Conservation (phyloP, 2,888 invertebrate genomes). For the Selenia dentaria region DNA sequence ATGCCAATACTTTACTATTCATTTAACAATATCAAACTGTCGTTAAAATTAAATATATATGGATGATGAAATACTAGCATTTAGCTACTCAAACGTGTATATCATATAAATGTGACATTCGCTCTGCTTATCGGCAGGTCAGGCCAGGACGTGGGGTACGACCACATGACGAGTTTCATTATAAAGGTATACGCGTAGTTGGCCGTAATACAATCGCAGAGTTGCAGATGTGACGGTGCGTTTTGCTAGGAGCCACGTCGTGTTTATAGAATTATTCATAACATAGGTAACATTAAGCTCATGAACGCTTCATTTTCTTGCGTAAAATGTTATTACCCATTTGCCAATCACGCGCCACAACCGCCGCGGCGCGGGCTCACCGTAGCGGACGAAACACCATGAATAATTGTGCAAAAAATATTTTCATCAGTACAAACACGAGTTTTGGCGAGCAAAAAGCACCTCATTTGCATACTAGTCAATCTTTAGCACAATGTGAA, state of each 20-base stretch:
- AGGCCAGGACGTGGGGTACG: too few relatives aligned
- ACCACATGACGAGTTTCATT: too few relatives aligned
- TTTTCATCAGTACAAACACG: conserved; percentile 3
- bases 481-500: conserved; percentile 11
- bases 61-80: too few relatives aligned
- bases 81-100: neutral
- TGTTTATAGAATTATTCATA: too few relatives aligned
- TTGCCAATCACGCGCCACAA: conserved; percentile 2
- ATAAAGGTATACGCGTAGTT: too few relatives aligned
- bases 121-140: neutral
- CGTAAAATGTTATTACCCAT: conserved; percentile 1
- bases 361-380: neutral
- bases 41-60: too few relatives aligned
- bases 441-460: conserved; percentile 8
- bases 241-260: neutral
- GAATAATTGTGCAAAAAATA: conserved; percentile 16
- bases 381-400: conserved; percentile 4
- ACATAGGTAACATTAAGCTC: neutral
- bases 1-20: too few relatives aligned
- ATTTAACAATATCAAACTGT: too few relatives aligned
- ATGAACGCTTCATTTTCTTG: neutral
- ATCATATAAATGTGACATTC: neutral
- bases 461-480: conserved; percentile 12
- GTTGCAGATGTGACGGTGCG: too few relatives aligned
- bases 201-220: too few relatives aligned